Evolutionary conservation across 2,797 vertebrate genomes (phyloP), one percentile per base, ranked within the genome.

Genomic region (Pyrocephalus nanus): DNA sequence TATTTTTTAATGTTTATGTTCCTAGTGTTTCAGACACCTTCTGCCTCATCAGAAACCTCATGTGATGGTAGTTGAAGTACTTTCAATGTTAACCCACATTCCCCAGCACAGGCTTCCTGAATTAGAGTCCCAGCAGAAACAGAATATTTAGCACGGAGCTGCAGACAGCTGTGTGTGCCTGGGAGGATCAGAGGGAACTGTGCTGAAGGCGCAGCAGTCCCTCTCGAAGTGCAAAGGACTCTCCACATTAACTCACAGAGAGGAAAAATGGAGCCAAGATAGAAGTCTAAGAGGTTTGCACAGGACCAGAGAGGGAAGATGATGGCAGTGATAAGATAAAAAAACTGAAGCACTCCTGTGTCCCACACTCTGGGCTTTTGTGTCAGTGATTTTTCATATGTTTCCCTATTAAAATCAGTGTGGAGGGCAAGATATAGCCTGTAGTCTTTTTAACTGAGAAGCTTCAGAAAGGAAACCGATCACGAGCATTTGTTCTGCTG

Each of bases 41-140:
- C 84, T 88, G 76, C 92, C 76, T 92, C 91, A 75, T 51, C 55
- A 91, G 69, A 88, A 86, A 42, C 32, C 73, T 89, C 18, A 23
- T 8, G 48, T 43, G 47, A 40, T 34, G 34, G 38, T 32, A 74
- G 48, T 1, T 83, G 80, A 79, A 66, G 54, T 20, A 47, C n/a
- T 36, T 92, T 67, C 38, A 26, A 2, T 55, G 20, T 32, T 64
- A 73, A 70, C 42, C 36, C 34, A 36, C 3, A 2, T 61, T 79
- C 67, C 42, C 40, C 67, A 21, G 42, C 34, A 73, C 58, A 42
- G 0, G 0, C 53, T 67, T 78, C 32, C 27, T 34, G 55, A 70
- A 73, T 83, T 34, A 76, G 12, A 85, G 64, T 67, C 45, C 74
- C 45, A 64, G 5, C 11, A 29, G 36, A 47, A 32, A 29, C 9